A percentile compares a stretch with the other conserved stretches of the same genome.
phyloP scores from a whole-genome alignment of 2,888 invertebrate genomes.

The Folsomia candida region DNA sequence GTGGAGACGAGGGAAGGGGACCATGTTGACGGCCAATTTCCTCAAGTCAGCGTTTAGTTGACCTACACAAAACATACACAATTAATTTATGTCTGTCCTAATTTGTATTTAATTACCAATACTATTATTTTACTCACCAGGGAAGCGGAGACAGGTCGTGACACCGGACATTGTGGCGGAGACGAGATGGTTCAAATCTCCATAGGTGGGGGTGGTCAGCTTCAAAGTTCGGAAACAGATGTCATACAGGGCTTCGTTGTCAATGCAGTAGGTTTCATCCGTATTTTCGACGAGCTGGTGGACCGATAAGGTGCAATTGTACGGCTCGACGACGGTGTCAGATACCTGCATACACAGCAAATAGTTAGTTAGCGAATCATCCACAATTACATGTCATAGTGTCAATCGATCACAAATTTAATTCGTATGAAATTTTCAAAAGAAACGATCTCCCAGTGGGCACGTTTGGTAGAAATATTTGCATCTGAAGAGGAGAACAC shows the following conservation, averaged over 20 bases:
- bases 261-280: constrained; percentile 85
- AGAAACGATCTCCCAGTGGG: too few species aligned
- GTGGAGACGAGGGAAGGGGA: constrained; percentile 91
- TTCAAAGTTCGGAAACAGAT: constrained; percentile 88
- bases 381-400: neutral
- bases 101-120: constrained; percentile 80
- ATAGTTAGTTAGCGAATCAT: neutral
- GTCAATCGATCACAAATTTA: too few species aligned
- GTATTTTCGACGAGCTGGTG: constrained; percentile 85
- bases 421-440: too few species aligned
- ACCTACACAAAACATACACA: constrained; percentile 85
- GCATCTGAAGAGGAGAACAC: neutral
- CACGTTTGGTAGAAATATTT: too few species aligned
- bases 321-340: constrained; percentile 84
- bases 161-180: constrained; percentile 81
- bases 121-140: constrained; percentile 91
- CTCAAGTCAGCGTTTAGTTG: constrained; percentile 90
- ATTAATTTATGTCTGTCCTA: too few species aligned
- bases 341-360: constrained; percentile 56
- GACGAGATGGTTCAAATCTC: constrained; percentile 84
- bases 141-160: constrained; percentile 88
- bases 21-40: constrained; percentile 92
- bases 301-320: constrained; percentile 82
- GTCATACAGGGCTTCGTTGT: constrained; percentile 85
- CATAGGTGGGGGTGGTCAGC: constrained; percentile 77